Evolutionary conservation across 23 tunicate species (phyloP).

Genomic region (Halocynthia roretzi): DNA sequence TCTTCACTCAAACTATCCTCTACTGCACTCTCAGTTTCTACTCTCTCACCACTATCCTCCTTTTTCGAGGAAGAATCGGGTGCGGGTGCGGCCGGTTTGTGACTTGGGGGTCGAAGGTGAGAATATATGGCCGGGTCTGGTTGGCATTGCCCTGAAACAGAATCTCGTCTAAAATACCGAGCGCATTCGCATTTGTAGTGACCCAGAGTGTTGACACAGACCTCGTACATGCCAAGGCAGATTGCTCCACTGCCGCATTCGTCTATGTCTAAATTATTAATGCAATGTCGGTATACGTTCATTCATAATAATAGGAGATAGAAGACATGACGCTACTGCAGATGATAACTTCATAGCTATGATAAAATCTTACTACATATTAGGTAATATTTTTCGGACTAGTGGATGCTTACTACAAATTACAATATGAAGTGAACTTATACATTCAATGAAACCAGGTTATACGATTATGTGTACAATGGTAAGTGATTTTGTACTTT

Average conservation of each 20-base stretch:
- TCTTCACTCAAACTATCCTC: constrained; percentile 61
- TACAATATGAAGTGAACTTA: too few relatives aligned
- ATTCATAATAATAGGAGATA: background rate
- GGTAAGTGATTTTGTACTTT: too few relatives aligned
- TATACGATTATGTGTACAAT: too few relatives aligned
- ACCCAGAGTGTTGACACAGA: constrained; percentile 89
- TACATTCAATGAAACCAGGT: too few relatives aligned
- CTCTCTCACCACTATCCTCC: constrained; percentile 36
- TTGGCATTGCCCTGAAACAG: constrained; percentile 80
- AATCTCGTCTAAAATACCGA: constrained; percentile 88
- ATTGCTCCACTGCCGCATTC: constrained; percentile 96
- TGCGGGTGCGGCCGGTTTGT: constrained; percentile 6
- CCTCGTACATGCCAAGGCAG: constrained; percentile 96
- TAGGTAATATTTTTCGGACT: background rate
- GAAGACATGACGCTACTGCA: too few relatives aligned
- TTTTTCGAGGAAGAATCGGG: constrained; percentile 15
- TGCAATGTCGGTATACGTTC: background rate
- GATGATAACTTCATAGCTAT: background rate
- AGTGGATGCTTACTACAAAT: background rate
- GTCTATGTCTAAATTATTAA: constrained; percentile 61
- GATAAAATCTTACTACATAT: background rate
- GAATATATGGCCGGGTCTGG: constrained; percentile 96
- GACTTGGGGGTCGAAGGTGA: background rate
- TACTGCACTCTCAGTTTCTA: constrained; percentile 3
- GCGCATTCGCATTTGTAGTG: constrained; percentile 97